phyloP scores from a whole-genome alignment of 2,888 invertebrate species.

The Drosophila anomalata region DNA sequence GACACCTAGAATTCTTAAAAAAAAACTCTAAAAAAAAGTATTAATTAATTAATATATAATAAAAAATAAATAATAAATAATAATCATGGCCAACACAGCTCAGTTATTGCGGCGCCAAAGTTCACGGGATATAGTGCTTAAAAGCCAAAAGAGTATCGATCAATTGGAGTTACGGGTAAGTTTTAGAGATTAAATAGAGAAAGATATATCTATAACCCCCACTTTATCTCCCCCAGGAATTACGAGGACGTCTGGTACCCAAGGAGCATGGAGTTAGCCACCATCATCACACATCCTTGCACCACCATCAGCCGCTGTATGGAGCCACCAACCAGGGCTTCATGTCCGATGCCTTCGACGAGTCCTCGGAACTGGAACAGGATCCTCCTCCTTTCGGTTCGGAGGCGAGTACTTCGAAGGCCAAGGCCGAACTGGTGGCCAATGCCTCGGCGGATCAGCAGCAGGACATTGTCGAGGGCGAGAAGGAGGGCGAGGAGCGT shows the following conservation, averaged over 20 bases:
- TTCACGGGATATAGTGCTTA: constrained; percentile 90
- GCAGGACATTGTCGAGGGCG: constrained; percentile 87
- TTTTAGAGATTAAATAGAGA: constrained; percentile 3
- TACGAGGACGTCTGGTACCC: constrained; percentile 90
- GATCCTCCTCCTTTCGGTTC: constrained; percentile 67
- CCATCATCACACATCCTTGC: constrained; percentile 76
- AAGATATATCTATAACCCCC: not conserved
- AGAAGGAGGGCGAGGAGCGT: constrained; percentile 88
- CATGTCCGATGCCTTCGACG: constrained; percentile 83
- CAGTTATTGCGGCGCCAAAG: constrained; percentile 95
- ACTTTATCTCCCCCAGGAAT: constrained; percentile 85
- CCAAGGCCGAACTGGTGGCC: constrained; percentile 77
- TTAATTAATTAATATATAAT: constrained; percentile 11
- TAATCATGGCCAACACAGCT: constrained; percentile 93
- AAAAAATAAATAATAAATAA: constrained; percentile 25
- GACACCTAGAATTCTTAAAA: constrained; percentile 5
- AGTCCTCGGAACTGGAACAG: constrained; percentile 80
- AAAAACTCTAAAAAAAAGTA: constrained; percentile 7
- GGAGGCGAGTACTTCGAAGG: constrained; percentile 81
- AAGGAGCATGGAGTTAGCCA: constrained; percentile 89
- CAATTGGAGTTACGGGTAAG: constrained; percentile 93
- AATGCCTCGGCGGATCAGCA: constrained; percentile 54
- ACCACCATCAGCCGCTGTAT: constrained; percentile 86
- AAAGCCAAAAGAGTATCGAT: constrained; percentile 90
- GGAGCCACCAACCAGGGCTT: constrained; percentile 95